phyloP scores from a whole-genome alignment of 2,797 vertebrate genomes.

The Prionace glauca region DNA sequence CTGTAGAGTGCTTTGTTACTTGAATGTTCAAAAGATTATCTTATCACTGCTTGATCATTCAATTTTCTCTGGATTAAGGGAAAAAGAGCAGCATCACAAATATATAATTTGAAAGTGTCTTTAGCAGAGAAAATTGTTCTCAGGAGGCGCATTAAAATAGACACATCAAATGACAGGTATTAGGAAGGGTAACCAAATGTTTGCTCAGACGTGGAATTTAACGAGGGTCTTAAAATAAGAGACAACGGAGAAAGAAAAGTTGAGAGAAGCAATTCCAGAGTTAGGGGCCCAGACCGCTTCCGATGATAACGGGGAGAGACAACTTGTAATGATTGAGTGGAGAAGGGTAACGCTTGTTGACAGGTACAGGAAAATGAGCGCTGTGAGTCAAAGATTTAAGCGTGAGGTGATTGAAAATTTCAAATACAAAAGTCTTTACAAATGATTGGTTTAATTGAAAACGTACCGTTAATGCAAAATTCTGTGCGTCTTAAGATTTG shows the following conservation, averaged over 20 bases:
- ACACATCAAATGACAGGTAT: background rate
- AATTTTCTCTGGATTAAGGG: background rate
- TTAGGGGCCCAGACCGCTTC: background rate
- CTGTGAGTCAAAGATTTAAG: background rate
- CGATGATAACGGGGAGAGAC: background rate
- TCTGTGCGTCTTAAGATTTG: background rate
- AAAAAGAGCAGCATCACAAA: background rate
- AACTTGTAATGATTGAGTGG: background rate
- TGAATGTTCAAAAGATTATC: background rate
- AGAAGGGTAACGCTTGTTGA: background rate
- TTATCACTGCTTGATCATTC: background rate
- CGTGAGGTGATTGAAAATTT: background rate
- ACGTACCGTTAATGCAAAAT: background rate
- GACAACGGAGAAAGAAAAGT: background rate
- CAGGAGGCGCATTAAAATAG: background rate
- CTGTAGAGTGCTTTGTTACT: background rate
- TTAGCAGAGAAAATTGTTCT: background rate
- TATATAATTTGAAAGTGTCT: background rate
- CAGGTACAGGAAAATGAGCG: background rate
- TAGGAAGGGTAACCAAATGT: background rate
- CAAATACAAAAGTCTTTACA: background rate
- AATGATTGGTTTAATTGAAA: background rate
- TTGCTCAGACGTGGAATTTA: background rate
- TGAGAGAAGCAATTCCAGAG: conserved; percentile 5
- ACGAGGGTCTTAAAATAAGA: background rate